Percentiles rank a stretch among this genome's conserved stretches.
Conservation (phyloP, 2,113 vertebrate species). For the Lutjanus erythropterus region DNA sequence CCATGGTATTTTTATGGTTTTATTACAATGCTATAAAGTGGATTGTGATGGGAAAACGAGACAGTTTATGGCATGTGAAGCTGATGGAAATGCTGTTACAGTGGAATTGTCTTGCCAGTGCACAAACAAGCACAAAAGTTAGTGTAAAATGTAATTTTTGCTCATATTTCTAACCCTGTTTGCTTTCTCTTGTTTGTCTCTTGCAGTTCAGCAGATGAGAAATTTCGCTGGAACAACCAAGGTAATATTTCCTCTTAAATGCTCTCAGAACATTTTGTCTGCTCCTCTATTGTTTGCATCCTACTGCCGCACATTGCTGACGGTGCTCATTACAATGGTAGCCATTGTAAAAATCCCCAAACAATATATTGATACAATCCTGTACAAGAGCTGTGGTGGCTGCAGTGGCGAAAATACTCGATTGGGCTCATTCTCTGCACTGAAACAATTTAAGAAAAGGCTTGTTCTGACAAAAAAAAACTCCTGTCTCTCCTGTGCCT, state of each 20-base stretch:
- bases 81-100: conserved; percentile 1
- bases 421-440: not conserved
- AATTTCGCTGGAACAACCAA: conserved; percentile 99
- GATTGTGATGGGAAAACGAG: not conserved
- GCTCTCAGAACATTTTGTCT: conserved; percentile 7
- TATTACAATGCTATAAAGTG: not conserved
- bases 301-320: conserved; percentile 9
- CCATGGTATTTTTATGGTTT: not conserved
- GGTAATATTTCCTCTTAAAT: conserved; percentile 83
- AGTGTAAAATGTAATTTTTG: not conserved
- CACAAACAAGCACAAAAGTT: conserved; percentile 5
- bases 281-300: conserved; percentile 36
- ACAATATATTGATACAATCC: conserved; percentile 26
- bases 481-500: not conserved
- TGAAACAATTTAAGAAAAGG: not conserved
- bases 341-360: conserved; percentile 3
- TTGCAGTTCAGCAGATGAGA: conserved; percentile 96
- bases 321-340: conserved; percentile 20
- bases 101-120: not conserved
- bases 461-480: not conserved
- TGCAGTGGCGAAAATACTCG: not conserved
- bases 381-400: not conserved
- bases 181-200: conserved; percentile 69
- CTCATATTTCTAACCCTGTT: conserved; percentile 41
- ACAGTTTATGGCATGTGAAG: not conserved